A percentile compares a stretch with the other conserved stretches of the same genome.
These are phyloP conservation scores for Nebria brevicollis DNA, from an alignment of 2,888 invertebrate species.

Conservation along the genomic window DNA sequence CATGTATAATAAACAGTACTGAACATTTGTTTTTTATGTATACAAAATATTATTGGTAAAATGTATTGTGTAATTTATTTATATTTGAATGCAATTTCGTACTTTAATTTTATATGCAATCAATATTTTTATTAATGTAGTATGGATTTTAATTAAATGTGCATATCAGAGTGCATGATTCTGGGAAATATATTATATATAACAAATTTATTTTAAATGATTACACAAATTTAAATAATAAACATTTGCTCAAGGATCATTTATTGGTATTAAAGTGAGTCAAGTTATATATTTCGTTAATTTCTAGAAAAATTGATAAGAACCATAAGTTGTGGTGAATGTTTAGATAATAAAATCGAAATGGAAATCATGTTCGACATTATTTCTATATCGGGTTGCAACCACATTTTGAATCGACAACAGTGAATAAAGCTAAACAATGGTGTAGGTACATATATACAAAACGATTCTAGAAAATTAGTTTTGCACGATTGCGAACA, in stretches of 20 bases:
- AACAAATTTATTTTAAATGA: background rate
- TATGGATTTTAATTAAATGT: background rate
- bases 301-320: too few relatives aligned
- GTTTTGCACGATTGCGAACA: background rate
- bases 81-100: too few relatives aligned
- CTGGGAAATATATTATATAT: background rate
- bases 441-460: background rate
- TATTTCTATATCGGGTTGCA: background rate
- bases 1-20: too few relatives aligned
- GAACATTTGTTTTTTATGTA: too few relatives aligned
- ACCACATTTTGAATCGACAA: background rate
- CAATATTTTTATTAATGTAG: background rate
- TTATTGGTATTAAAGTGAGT: background rate
- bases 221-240: background rate
- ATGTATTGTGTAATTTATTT: too few relatives aligned
- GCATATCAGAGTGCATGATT: background rate
- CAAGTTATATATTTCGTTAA: too few relatives aligned
- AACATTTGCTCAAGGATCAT: background rate
- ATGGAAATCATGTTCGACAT: too few relatives aligned
- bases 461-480: background rate
- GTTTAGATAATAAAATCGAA: too few relatives aligned
- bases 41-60: too few relatives aligned
- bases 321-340: too few relatives aligned
- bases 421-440: background rate
- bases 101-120: too few relatives aligned